Base-by-base conservation (phyloP, 2,888 invertebrate species). In the Eugnorisma glareosa region DNA sequence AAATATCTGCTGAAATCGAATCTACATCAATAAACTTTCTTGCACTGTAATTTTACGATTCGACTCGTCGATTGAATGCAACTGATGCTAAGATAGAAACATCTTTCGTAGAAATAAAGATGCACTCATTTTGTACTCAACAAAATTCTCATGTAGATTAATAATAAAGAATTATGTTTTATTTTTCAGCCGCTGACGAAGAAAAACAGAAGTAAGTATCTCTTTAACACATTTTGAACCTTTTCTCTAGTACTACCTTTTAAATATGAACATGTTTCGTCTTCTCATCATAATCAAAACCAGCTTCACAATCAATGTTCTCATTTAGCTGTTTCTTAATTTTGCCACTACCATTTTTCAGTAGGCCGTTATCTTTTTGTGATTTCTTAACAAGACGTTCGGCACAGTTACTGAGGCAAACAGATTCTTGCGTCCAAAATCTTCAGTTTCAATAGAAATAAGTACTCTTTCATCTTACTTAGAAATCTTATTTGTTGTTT, bases 161-260 rank as follows among this genome's bases (percentile, higher is more conserved):
- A 10, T 66, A 54, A 31, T 69, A 71, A 85, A 78, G 7, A 28
- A 28, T 51, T 8, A 2, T 69, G 63, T 72, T 93, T 94, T 93
- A 92, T 94, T 97, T 98, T 98, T 96, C 98, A 99, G 99, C 99
- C 96, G 98, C 98, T 97, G 99, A 99, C 97, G 99, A 99, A 97
- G 99, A 99, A 92, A 98, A 98, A 97, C 99, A 99, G 97, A 99
- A 98, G 99, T 99, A 97, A 99, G 99, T 98, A 90, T 87, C 13
- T 51, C 67, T 73, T 75, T 11, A 24, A 2, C 13, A 40, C 2
- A 18, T 18, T 31, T 28, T 51, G 5, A 48, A 18, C 8, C 7
- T 10, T 72, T 68, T 10, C 28, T 15, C 13, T 35, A n/a, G 1
- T n/a, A n/a, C 18, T 13, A 35, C 21, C 48, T 48, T 0, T 8